Base-by-base conservation (phyloP, 2,113 vertebrate species). In the Nesogale talazaci region DNA sequence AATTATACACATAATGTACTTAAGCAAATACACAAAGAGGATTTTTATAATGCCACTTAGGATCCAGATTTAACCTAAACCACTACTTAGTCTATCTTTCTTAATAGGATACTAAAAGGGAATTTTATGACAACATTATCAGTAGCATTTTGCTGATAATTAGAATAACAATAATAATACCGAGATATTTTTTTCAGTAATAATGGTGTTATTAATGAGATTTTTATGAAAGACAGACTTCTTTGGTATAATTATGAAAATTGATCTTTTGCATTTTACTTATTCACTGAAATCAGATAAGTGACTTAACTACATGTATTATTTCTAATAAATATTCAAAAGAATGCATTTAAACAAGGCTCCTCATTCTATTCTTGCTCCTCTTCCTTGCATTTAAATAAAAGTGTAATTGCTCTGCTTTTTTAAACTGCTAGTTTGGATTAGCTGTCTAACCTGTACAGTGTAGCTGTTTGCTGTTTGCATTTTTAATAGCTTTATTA, bases 291-390 rank as follows among this genome's bases (percentile, higher is more conserved):
- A 98, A 98, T 98, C 98, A 98, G 98, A 98, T 98, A 98, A 98
- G 98, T 98, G 98, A 98, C 98, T 98, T 98, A 98, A 98, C 98
- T 98, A 98, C 98, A 98, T 98, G 98, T 98, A 98, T 98, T 98
- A 98, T 98, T 98, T 98, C 98, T 98, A 98, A 98, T 98, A 98
- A 98, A 98, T 98, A 98, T 98, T 98, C 98, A 98, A 98, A 98
- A 98, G 98, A 98, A 98, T 98, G 98, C 98, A 98, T 98, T 98
- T 98, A 98, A 98, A 98, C 98, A 98, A 98, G 98, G 97, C 97
- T 98, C 97, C 98, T 98, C 98, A 97, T 98, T 98, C 98, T 98
- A 98, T 98, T 98, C 98, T 98, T 98, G 97, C 97, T 98, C 98
- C 97, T 98, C 98, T 98, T 98, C 98, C 98, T 98, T 98, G 98